Evolutionary conservation across 2,888 invertebrate genomes (phyloP), one percentile per base, ranked within the genome.

Genomic region (Tetrapedia diversipes): DNA sequence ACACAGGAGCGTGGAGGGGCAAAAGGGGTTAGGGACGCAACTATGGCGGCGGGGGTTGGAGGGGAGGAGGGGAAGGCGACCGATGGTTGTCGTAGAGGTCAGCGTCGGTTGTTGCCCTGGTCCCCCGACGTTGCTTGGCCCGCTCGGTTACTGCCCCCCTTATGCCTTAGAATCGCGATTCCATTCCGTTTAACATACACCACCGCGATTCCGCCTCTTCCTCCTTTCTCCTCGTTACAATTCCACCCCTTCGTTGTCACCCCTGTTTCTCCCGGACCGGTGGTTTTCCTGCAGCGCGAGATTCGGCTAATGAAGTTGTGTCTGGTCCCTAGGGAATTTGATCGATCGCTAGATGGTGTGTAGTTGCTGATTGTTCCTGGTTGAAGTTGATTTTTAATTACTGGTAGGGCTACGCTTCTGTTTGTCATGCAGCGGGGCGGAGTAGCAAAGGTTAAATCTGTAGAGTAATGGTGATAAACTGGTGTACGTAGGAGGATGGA

Each of bases 71-170:
- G 53, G 59, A 51, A 54, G 69, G 61, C 70, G 80, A 74, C 54
- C 64, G 76, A 82, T 77, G 64, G 71, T 77, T 72, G 85, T 82
- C 81, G 80, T 78, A 75, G 87, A 88, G 89, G 89, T 89, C 89
- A 89, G 85, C 87, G 56, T 84, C 88, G 90, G 89, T 89, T 89
- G 88, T 89, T 89, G 89, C 88, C 86, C 89, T 81, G 81, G 79
- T 81, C 72, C 76, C 67, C 70, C 74, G 77, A 79, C 73, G 77
- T 65, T 59, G 77, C 83, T 79, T 82, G 71, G 80, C 79, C 79
- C 67, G 79, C 74, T 72, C 82, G 80, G 81, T 74, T 83, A 63
- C 73, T 74, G 70, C 51, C 39, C 69, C 68, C 56, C 72, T 68
- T 29, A 61, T 51, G 71, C 47, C 59, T 66, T 76, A 76, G 75